Evolutionary conservation across 2,797 vertebrate species (phyloP), one percentile per base, ranked within the genome.

Genomic region (Enteromius afrohamiltoni): DNA sequence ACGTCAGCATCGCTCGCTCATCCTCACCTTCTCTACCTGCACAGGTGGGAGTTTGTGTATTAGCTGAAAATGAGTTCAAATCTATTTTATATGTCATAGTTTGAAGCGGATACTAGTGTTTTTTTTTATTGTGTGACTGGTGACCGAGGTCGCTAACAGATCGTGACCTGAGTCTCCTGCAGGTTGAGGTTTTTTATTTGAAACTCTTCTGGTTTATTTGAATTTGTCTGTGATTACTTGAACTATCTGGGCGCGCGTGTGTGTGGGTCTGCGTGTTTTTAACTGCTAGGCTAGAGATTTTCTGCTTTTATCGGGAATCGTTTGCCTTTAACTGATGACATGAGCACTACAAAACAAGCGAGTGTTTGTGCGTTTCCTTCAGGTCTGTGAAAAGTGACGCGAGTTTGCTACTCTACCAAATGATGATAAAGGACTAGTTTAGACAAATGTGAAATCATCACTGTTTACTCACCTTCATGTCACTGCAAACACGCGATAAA

Each of bases 61-160:
- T 85, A 83, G 80, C 74, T 75, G 85, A 31, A 85, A 85, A 78
- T 77, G 60, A 77, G 86, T 80, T 87, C 85, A 60, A 84, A 62
- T 29, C 26, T 29, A 29, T 89, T 87, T 88, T 89, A 83, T 88
- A 83, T 90, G 84, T 82, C 65, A 85, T 85, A 85, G 85, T 85
- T 84, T 80, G 79, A 49, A 89, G 65, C 73, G 31, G 83, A 84
- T 51, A 34, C 76, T 83, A 47, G 74, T 82, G 82, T 85, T 85
- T 83, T 88, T 90, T 88, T 91, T 88, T 19, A 19, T 47, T 85
- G 79, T 84, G 68, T 83, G 85, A 81, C 87, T 79, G 93, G 91
- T 94, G 92, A 94, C 92, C 89, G 90, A 62, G 58, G 94, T 94
- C 92, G 55, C 68, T 40, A 51, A 71, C 29, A 3, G 74, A 70